Evolutionary conservation across 2,797 vertebrate genomes (phyloP), one percentile per base, ranked within the genome.

Genomic region (Manis crassicaudata): DNA sequence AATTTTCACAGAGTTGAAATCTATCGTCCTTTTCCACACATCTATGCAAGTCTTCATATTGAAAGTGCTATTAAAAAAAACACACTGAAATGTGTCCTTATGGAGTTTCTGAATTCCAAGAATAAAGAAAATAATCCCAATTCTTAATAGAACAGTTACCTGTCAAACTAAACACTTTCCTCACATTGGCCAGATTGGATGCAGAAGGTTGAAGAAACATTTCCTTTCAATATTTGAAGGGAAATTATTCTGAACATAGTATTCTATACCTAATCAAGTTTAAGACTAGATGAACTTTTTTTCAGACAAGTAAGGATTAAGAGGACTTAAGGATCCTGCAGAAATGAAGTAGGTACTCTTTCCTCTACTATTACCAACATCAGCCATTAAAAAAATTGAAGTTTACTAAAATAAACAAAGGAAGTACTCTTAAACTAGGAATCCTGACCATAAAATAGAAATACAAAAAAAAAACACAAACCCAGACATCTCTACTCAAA

Each of bases 211-310:
- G 50, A n/a, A 37, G 90, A 60, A 75, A 12, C 2, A 18, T 65
- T 73, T 70, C 63, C 52, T 79, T 92, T 60, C 77, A 88, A 81
- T 88, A 88, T 73, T 73, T 73, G 68, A 81, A 88, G 35, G 56
- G 21, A 40, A 29, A n/a, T 27, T 93, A 63, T 29, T 52, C 58
- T n/a, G 32, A 63, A 81, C 21, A 29, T 81, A 29, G 29, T 84
- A 54, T 75, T n/a, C 29, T 84, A 3, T 56, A n/a, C 27, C 50
- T 84, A 87, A 50, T 84, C 20, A 76, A 58, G 68, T 83, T 76
- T 82, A 83, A 67, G 10, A 5, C 23, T 58, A 93, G 25, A 58
- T 89, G 27, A 56, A 46, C 27, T 6, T 65, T 50, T 68, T 89
- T 83, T 56, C 37, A 76, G 37, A 94, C 14, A 76, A 7, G 14